Evolutionary conservation across 2,797 vertebrate genomes (phyloP).

Genomic region (Tenualosa thibaudeaui): DNA sequence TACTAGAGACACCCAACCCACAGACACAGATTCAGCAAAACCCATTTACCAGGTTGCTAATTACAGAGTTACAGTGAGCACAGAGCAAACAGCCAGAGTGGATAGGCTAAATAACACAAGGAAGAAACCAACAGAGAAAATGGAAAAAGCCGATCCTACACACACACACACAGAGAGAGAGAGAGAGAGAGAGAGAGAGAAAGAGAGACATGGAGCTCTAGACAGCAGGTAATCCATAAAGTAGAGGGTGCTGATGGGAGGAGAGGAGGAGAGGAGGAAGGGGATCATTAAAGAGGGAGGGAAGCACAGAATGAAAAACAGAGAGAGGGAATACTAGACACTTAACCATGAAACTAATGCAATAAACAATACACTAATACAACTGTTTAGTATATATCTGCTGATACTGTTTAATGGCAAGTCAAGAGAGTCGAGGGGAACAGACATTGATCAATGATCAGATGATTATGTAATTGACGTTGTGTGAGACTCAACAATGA

Average conservation of each 20-base stretch:
- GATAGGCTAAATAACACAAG: background rate
- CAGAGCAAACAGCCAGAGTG: background rate
- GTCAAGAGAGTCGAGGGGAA: background rate
- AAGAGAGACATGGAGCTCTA: background rate
- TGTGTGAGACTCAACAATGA: background rate
- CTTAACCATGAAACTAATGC: background rate
- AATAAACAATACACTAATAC: no score
- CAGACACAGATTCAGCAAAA: background rate
- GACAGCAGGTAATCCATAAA: conserved; percentile 20
- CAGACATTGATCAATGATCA: background rate
- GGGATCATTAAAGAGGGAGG: background rate
- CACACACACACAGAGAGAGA: background rate
- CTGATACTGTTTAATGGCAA: background rate
- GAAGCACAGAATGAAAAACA: background rate
- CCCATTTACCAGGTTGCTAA: background rate
- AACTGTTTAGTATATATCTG: no score
- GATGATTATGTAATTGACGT: no score
- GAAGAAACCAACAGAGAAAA: background rate
- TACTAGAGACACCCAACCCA: background rate
- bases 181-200: background rate
- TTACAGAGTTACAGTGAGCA: background rate
- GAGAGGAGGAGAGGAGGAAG: background rate
- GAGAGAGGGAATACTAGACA: background rate
- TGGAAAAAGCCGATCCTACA: background rate
- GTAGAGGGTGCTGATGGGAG: background rate